These are phyloP conservation scores for Peucedramus taeniatus DNA, from an alignment of 2,113 vertebrate species.

Conservation along the genomic window DNA sequence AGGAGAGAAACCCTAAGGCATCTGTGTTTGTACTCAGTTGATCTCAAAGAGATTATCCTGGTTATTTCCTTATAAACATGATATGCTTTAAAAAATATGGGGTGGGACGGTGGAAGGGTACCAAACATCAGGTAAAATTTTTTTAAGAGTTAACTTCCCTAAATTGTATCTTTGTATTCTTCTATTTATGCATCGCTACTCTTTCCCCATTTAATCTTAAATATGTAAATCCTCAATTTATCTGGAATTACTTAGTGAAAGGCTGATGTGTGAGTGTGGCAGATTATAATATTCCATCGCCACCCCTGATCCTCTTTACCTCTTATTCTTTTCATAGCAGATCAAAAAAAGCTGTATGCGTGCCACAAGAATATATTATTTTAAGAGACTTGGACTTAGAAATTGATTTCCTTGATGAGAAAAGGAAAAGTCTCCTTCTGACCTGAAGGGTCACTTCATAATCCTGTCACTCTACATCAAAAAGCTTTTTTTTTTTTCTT, in stretches of 20 bases:
- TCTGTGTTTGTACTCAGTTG: slow-evolving; percentile 44
- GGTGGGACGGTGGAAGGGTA: not conserved
- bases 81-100: slow-evolving; percentile 33
- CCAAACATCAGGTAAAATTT: slow-evolving; percentile 5
- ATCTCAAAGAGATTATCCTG: slow-evolving; percentile 59
- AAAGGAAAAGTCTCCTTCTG: slow-evolving; percentile 81
- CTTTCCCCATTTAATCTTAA: slow-evolving; percentile 79
- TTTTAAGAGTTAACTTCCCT: slow-evolving; percentile 73
- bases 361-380: slow-evolving; percentile 83
- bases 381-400: slow-evolving; percentile 82
- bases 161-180: slow-evolving; percentile 66
- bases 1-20: slow-evolving; percentile 54
- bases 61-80: slow-evolving; percentile 56
- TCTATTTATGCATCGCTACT: slow-evolving; percentile 67
- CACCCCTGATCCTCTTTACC: slow-evolving; percentile 84
- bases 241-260: slow-evolving; percentile 83
- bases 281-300: slow-evolving; percentile 82
- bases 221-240: slow-evolving; percentile 87
- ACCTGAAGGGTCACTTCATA: slow-evolving; percentile 78
- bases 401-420: slow-evolving; percentile 88
- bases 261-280: slow-evolving; percentile 80
- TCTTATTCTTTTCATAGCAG: slow-evolving; percentile 82
- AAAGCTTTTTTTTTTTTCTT: slow-evolving; percentile 66
- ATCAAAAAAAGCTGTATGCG: slow-evolving; percentile 74
- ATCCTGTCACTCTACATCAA: slow-evolving; percentile 76